Base-by-base conservation (phyloP, 2,113 vertebrate species). In the Jacana jacana region DNA sequence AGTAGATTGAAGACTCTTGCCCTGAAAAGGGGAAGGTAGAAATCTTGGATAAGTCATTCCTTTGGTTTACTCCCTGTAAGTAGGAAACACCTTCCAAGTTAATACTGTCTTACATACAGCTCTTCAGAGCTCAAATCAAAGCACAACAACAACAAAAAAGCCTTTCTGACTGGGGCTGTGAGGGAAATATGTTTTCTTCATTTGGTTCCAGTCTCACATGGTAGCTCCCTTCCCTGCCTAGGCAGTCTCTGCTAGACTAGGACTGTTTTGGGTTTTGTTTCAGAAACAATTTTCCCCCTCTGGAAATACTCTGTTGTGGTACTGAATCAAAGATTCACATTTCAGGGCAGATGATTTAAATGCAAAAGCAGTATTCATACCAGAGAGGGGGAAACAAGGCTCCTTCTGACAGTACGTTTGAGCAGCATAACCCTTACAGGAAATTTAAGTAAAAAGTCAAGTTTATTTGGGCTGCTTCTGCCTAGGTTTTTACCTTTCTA, bases 301-400 rank as follows among this genome's bases (percentile, higher is more conserved):
- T 93, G 92, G 90, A 96, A 94, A 88, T 88, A 83, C 5, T 95
- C 68, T 79, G 58, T 94, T 95, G 57, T 69, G 80, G 81, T 96
- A 65, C 65, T 52, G 80, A 92, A 95, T 96, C 90, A 93, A 96
- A 96, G 88, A 81, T 69, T 28, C 44, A 57, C 64, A 44, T 93
- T 91, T 95, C 7, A 33, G 72, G 61, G 76, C 86, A 92, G 81
- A 61, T 75, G 17, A 94, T 96, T 95, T 91, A 88, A 94, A 88
- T 94, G 91, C 91, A 91, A 90, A 96, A 35, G 33, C 22, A 55
- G 55, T 46, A 46, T 78, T 96, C 27, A 4, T 44, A 49, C 81
- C 57, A 95, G 90, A 75, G 35, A 82, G 24, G 33, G 76, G 88
- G 81, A 93, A 93, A 88, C 60, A 60, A 80, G 72, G 16, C 60